These are phyloP conservation scores for Aphis craccivora DNA, from an alignment of 1,140 invertebrate genomes.

Conservation along the genomic window DNA sequence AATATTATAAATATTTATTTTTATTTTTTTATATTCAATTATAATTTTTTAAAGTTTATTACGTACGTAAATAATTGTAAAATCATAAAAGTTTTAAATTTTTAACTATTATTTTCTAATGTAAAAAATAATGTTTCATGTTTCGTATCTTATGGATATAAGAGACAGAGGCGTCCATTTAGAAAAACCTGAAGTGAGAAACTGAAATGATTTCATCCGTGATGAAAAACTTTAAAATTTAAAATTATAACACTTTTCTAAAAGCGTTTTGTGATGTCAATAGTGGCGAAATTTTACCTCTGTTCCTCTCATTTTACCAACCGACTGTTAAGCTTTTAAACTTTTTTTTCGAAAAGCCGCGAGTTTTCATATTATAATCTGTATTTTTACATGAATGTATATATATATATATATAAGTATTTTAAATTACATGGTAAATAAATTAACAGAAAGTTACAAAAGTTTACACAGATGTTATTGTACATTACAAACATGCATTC, in stretches of 20 bases:
- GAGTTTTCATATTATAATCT: not conserved
- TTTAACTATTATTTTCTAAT: not conserved
- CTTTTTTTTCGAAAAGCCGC: not conserved
- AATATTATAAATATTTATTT: too few relatives aligned
- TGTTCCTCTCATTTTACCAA: not conserved
- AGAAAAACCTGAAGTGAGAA: not conserved
- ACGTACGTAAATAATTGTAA: not conserved
- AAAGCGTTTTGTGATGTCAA: not conserved
- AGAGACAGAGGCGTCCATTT: not conserved
- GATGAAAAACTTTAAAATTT: not conserved
- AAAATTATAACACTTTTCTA: constrained; percentile 11
- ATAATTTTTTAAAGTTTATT: too few relatives aligned
- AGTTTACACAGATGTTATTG: not conserved
- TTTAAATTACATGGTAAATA: not conserved
- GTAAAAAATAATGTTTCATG: not conserved
- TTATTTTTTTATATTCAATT: too few relatives aligned
- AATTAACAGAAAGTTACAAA: not conserved
- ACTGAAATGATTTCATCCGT: not conserved
- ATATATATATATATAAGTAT: not conserved
- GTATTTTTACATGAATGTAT: not conserved
- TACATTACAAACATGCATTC: not conserved
- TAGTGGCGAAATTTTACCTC: not conserved
- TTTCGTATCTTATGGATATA: not conserved
- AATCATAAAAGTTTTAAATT: too few relatives aligned
- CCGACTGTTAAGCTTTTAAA: not conserved